Conservation (phyloP, 53 echinoderm and acorn worm species). For the Echinometra lucunter region DNA sequence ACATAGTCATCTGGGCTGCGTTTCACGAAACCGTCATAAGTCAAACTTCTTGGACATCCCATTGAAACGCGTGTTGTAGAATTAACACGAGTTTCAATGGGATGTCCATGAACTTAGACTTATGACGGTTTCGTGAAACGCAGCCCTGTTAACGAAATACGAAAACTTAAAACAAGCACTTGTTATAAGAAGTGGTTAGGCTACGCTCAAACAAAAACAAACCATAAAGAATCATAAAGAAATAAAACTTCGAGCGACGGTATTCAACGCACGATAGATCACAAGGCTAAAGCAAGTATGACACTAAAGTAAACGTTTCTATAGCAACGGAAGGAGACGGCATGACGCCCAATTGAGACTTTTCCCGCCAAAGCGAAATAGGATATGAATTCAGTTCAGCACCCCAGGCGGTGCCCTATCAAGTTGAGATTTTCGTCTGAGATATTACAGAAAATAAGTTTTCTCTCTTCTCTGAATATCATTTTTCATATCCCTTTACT, state of each 20-base stretch:
- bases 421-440: not conserved
- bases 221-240: not conserved
- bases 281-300: not conserved
- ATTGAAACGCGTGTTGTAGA: no score
- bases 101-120: no score
- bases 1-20: no score
- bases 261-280: not conserved
- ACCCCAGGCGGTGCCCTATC: not conserved
- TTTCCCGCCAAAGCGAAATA: conserved; percentile 32
- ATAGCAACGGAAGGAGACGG: conserved; percentile 15
- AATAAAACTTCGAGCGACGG: not conserved
- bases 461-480: not conserved
- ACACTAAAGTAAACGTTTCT: conserved; percentile 8
- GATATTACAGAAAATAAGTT: conserved; percentile 4
- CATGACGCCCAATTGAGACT: not conserved
- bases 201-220: not conserved
- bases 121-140: no score
- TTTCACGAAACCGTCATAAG: no score
- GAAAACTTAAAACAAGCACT: not conserved
- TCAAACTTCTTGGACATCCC: no score
- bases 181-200: not conserved
- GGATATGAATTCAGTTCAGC: conserved; percentile 7
- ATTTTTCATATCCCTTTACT: not conserved
- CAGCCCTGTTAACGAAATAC: not conserved
- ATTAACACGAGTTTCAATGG: no score